These are phyloP conservation scores for Cryptocephalus moraei DNA, from an alignment of 2,888 invertebrate species.

Conservation along the genomic window DNA sequence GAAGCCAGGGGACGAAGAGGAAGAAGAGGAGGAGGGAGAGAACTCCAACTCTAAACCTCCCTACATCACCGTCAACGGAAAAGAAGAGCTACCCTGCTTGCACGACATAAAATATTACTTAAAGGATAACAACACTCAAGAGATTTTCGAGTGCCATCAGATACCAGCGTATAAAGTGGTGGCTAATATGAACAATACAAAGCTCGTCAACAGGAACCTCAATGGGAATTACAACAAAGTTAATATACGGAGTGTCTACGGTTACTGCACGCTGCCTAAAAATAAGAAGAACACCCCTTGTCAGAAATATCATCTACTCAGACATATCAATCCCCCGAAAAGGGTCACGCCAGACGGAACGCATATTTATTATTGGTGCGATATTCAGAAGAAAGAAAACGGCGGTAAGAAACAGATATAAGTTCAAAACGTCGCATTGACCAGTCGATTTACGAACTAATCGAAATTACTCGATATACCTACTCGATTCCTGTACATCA, in stretches of 20 bases:
- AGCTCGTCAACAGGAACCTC: conserved; percentile 18
- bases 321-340: conserved; percentile 52
- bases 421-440: neutral
- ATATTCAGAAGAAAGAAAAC: conserved; percentile 51
- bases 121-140: conserved; percentile 8
- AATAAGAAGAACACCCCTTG: conserved; percentile 25
- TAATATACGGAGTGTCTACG: conserved; percentile 33
- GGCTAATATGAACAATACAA: conserved; percentile 4
- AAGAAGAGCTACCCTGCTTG: conserved; percentile 57
- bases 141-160: conserved; percentile 1
- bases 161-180: neutral
- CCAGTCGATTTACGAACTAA: too few species aligned
- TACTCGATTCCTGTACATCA: too few species aligned
- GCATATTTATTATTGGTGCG: conserved; percentile 80
- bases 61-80: conserved; percentile 53
- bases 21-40: conserved; percentile 36
- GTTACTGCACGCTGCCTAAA: conserved; percentile 46
- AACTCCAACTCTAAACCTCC: conserved; percentile 15
- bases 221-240: conserved; percentile 35
- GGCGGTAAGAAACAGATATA: conserved; percentile 39
- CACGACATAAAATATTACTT: conserved; percentile 33
- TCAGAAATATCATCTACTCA: conserved; percentile 16
- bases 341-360: conserved; percentile 75
- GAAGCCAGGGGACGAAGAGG: conserved; percentile 16
- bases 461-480: too few species aligned